A percentile compares a stretch with the other conserved stretches of the same genome.
Conservation (phyloP, 2,888 invertebrate genomes). For the Drosophila siamana region DNA sequence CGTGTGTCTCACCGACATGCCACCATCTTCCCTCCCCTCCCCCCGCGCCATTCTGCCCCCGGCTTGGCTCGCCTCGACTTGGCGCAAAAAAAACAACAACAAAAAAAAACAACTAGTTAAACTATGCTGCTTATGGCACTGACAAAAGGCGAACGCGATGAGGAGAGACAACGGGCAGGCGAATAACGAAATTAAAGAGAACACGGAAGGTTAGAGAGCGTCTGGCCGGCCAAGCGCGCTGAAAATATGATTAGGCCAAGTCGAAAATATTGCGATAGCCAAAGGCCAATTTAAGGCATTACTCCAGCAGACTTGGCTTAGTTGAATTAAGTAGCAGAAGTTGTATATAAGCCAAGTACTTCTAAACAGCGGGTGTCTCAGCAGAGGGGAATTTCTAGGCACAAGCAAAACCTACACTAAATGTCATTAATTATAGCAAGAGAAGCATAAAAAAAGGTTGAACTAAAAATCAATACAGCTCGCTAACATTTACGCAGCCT, state of each 20-base stretch:
- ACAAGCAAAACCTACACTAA: too few relatives aligned
- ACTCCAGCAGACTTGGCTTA: too few relatives aligned
- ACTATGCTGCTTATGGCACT: slow-evolving; percentile 36
- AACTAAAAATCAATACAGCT: too few relatives aligned
- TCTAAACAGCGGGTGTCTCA: not conserved
- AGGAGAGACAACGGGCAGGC: not conserved
- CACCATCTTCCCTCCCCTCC: not conserved
- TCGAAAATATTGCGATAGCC: too few relatives aligned
- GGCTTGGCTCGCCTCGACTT: slow-evolving; percentile 1
- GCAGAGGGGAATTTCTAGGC: too few relatives aligned
- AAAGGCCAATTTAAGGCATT: too few relatives aligned
- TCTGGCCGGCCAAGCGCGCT: not conserved
- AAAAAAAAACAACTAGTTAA: slow-evolving; percentile 39
- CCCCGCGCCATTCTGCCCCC: too few relatives aligned
- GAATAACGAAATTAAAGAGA: slow-evolving; percentile 1
- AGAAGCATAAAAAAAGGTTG: too few relatives aligned
- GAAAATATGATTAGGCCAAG: not conserved
- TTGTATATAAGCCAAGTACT: too few relatives aligned
- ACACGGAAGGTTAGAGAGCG: not conserved
- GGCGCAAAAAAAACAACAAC: slow-evolving; percentile 32
- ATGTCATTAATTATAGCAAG: too few relatives aligned
- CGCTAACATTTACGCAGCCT: too few relatives aligned
- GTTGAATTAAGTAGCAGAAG: too few relatives aligned
- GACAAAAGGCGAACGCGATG: slow-evolving; percentile 19
- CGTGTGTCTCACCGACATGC: slow-evolving; percentile 64